These are phyloP conservation scores for Gallinago paraguaiae DNA, from an alignment of 2,113 vertebrate genomes.

Conservation along the genomic window DNA sequence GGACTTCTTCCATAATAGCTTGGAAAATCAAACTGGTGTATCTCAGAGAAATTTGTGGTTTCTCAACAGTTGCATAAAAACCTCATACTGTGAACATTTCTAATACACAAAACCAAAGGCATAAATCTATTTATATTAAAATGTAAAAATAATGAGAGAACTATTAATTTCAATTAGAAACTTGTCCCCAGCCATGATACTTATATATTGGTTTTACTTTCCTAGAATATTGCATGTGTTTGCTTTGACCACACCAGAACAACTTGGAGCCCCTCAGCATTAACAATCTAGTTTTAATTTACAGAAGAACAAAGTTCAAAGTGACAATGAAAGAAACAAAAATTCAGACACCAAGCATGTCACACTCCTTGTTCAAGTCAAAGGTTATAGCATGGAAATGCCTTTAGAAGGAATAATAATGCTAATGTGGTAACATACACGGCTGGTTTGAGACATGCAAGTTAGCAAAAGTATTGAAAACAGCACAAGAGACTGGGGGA, in stretches of 20 bases:
- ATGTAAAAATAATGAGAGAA: neutral
- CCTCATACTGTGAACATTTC: neutral
- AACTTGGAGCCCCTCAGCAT: neutral
- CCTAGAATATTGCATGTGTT: neutral
- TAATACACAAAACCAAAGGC: constrained; percentile 4
- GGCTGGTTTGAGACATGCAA: neutral
- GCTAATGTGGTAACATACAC: neutral
- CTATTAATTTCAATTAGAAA: neutral
- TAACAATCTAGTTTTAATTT: neutral
- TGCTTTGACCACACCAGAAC: neutral
- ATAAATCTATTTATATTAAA: neutral
- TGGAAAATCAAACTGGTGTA: neutral
- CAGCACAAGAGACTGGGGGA: neutral
- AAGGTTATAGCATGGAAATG: neutral
- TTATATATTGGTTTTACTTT: neutral
- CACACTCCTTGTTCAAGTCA: neutral
- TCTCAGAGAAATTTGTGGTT: neutral
- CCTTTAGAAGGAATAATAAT: neutral
- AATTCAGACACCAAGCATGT: neutral
- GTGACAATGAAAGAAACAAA: neutral
- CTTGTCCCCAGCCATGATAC: neutral
- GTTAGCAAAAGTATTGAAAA: neutral
- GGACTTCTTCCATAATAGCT: neutral
- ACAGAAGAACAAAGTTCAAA: neutral
- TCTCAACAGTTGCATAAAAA: neutral